phyloP scores from a whole-genome alignment of 2,888 invertebrate species.

The Arenicola marina region DNA sequence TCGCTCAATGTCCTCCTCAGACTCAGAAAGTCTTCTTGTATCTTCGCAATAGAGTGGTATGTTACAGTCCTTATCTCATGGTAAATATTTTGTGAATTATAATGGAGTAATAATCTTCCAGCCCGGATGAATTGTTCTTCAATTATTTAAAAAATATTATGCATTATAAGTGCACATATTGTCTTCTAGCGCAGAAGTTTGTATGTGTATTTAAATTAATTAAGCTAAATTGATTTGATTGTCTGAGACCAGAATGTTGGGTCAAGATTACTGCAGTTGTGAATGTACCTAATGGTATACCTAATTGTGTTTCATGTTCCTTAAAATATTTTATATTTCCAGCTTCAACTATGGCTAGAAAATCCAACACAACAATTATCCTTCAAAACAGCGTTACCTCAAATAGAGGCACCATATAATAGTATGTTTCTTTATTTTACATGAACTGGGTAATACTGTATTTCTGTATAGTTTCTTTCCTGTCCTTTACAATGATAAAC shows the following conservation, averaged over 20 bases:
- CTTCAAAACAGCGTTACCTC: slow-evolving; percentile 78
- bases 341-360: slow-evolving; percentile 91
- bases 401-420: slow-evolving; percentile 87
- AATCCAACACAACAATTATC: slow-evolving; percentile 91
- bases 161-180: too few relatives aligned
- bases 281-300: neutral
- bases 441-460: too few relatives aligned
- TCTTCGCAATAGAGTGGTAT: slow-evolving; percentile 82
- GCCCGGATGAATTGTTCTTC: too few relatives aligned
- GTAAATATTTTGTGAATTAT: too few relatives aligned
- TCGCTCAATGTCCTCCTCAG: slow-evolving; percentile 80
- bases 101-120: too few relatives aligned
- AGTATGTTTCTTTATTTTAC: slow-evolving; percentile 66
- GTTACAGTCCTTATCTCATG: too few relatives aligned
- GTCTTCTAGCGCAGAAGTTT: too few relatives aligned
- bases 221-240: too few relatives aligned
- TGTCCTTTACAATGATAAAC: too few relatives aligned
- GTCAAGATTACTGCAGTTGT: neutral
- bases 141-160: too few relatives aligned
- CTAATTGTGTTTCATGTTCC: neutral
- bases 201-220: too few relatives aligned
- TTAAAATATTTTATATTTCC: slow-evolving; percentile 16
- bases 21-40: slow-evolving; percentile 88
- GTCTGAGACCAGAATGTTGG: neutral
- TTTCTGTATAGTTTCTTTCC: too few relatives aligned